phyloP scores from a whole-genome alignment of 1,140 invertebrate species.

The Aphidius ervi region DNA sequence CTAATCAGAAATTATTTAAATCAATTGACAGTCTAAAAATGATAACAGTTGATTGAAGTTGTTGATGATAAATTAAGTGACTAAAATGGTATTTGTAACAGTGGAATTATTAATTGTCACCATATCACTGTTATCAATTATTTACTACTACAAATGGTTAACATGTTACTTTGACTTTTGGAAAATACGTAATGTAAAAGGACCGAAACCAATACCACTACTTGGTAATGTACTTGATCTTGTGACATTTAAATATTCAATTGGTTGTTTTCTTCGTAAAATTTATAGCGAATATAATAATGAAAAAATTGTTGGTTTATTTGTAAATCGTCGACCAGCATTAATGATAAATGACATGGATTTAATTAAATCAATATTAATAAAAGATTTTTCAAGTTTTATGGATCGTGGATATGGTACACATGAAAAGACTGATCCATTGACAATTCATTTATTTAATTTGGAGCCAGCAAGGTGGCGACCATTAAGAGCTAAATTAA shows the following conservation, averaged over 20 bases:
- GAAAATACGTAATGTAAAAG: conserved; percentile 33
- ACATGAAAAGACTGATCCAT: conserved; percentile 38
- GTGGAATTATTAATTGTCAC: not conserved
- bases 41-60: too few relatives aligned
- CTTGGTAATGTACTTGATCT: conserved; percentile 42
- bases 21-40: too few relatives aligned
- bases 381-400: conserved; percentile 49
- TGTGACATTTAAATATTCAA: conserved; percentile 19
- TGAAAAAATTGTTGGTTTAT: conserved; percentile 48
- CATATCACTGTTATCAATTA: conserved; percentile 4
- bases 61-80: too few relatives aligned
- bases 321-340: conserved; percentile 35
- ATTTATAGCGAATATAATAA: conserved; percentile 34
- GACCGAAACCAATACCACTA: conserved; percentile 31
- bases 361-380: conserved; percentile 49
- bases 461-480: conserved; percentile 28
- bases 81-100: too few relatives aligned
- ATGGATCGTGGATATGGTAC: conserved; percentile 39
- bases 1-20: too few relatives aligned
- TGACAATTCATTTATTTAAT: conserved; percentile 39
- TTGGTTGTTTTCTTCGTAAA: conserved; percentile 19
- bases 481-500: conserved; percentile 26
- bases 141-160: conserved; percentile 27
- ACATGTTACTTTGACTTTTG: conserved; percentile 36
- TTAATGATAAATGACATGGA: conserved; percentile 48